These are phyloP conservation scores for Sciurus carolinensis DNA, from an alignment of 2,797 vertebrate genomes.

Conservation along the genomic window DNA sequence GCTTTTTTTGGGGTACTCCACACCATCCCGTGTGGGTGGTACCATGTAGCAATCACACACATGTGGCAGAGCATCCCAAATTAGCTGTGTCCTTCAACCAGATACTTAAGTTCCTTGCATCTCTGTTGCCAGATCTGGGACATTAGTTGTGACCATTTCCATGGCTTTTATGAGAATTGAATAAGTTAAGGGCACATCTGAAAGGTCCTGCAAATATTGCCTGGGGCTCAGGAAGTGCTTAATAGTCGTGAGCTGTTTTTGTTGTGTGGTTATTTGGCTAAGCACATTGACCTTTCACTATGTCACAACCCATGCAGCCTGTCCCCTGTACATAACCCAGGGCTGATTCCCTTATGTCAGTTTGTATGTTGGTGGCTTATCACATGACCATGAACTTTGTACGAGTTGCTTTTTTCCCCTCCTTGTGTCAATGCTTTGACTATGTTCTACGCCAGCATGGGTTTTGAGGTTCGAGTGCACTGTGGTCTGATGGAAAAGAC, in stretches of 20 bases:
- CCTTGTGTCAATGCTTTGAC: neutral
- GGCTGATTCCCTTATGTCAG: neutral
- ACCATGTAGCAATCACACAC: neutral
- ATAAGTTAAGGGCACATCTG: neutral
- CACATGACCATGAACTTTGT: too few species aligned
- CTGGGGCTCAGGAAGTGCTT: neutral
- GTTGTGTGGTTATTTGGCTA: neutral
- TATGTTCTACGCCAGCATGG: too few species aligned
- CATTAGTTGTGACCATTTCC: neutral
- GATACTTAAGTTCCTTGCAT: neutral
- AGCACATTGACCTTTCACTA: neutral
- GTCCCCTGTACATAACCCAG: rapidly evolving
- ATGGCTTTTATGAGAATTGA: neutral
- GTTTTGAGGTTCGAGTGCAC: neutral
- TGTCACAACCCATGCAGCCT: too few species aligned
- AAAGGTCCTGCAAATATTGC: neutral
- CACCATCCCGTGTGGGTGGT: too few species aligned
- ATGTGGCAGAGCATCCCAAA: neutral
- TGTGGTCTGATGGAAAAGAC: neutral
- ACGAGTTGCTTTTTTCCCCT: neutral
- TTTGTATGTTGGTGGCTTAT: neutral
- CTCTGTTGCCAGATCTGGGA: neutral
- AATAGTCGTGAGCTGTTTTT: too few species aligned
- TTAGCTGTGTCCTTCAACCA: neutral
- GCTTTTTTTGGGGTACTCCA: neutral